Evolutionary conservation across 2,113 vertebrate species (phyloP).

Genomic region (Ginglymostoma cirratum): DNA sequence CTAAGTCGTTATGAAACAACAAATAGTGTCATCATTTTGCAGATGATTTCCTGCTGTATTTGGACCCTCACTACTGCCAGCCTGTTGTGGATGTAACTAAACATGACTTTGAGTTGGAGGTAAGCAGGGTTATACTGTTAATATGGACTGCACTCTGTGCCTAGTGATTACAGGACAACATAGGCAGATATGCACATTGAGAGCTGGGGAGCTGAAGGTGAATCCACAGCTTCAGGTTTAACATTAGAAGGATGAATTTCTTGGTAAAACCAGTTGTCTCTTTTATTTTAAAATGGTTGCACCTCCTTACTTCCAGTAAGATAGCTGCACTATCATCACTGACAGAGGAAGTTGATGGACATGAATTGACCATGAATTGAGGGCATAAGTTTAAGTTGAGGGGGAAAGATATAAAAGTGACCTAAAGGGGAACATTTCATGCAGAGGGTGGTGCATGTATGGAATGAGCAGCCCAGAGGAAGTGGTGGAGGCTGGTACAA

Average conservation of each 20-base stretch:
- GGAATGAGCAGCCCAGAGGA: no score
- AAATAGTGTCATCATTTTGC: slow-evolving; percentile 36
- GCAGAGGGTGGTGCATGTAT: no score
- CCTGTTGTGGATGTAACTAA: slow-evolving; percentile 68
- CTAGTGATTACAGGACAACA: background rate
- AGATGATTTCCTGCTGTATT: slow-evolving; percentile 83
- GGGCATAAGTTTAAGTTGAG: no score
- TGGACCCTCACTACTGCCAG: slow-evolving; percentile 91
- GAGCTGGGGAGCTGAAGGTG: background rate
- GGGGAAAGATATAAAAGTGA: no score
- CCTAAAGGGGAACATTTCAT: no score
- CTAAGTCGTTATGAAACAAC: background rate
- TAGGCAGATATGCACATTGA: background rate
- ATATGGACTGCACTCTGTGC: background rate
- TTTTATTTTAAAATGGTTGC: background rate
- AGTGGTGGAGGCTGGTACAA: no score
- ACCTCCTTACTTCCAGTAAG: background rate
- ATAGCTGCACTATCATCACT: background rate
- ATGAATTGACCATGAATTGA: background rate
- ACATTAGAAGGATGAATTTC: background rate
- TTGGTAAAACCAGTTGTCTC: background rate
- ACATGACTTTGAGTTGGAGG: slow-evolving; percentile 71
- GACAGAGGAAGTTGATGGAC: background rate
- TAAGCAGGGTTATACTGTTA: slow-evolving; percentile 42
- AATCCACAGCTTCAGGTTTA: background rate